phyloP scores from a whole-genome alignment of 2,797 vertebrate genomes.

The Stomatorhinus walkeri region DNA sequence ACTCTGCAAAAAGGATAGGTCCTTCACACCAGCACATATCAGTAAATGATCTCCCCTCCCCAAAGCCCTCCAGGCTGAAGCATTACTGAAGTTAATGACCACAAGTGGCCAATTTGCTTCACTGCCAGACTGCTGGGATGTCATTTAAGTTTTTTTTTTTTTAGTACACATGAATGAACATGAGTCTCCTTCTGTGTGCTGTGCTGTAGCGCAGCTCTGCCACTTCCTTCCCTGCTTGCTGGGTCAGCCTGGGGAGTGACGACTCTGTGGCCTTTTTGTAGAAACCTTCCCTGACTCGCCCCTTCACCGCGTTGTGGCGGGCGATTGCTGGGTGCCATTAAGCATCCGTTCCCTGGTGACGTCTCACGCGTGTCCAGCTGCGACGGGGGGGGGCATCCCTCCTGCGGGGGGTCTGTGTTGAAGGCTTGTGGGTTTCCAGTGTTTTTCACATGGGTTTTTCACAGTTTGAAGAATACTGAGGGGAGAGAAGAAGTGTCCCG shows the following conservation, averaged over 20 bases:
- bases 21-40: background rate
- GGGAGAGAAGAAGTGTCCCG: background rate
- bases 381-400: background rate
- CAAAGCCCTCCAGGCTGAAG: background rate
- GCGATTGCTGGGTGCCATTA: background rate
- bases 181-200: background rate
- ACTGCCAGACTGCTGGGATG: conserved; percentile 8
- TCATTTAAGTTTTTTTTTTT: background rate
- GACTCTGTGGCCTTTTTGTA: background rate
- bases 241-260: background rate
- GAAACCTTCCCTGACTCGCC: background rate
- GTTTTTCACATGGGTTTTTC: background rate
- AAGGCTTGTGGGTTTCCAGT: background rate
- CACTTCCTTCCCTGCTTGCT: background rate
- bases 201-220: background rate
- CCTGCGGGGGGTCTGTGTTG: background rate
- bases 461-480: background rate
- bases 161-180: background rate
- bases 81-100: background rate
- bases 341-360: background rate
- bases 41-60: background rate
- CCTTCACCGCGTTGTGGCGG: background rate
- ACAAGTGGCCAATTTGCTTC: background rate
- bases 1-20: background rate
- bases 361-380: background rate